Base-by-base conservation (phyloP, 2,888 invertebrate species). In the Lycophotia porphyrea region DNA sequence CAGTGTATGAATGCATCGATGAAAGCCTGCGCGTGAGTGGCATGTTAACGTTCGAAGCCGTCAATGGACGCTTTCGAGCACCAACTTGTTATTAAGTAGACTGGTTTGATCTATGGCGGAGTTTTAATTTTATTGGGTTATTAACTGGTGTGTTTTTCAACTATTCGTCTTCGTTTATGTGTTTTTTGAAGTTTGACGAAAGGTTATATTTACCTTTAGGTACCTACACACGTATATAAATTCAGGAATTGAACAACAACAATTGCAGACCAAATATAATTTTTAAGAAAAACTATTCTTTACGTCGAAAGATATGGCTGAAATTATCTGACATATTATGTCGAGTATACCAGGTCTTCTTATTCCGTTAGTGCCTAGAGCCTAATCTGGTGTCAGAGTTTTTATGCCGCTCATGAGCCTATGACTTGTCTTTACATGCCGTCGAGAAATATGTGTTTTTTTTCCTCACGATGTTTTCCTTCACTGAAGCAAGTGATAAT, bases 1-100 rank as follows among this genome's bases (percentile, higher is more conserved):
- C 90, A 90, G 74, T 87, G 86, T 87, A 49, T 85, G 89, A 92
- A 89, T 91, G 78, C 87, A 87, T 88, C 83, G 90, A 92, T 91
- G 93, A 93, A 93, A 93, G 93, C 92, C 72, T 87, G 86, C 85
- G 89, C 93, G 92, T 92, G 93, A 89, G 85, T 82, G 63, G 89
- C 88, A 78, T 93, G 81, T 88, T 91, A 92, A 92, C 89, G 83
- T 67, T 67, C 71, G 15, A n/a, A 74, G 72, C 75, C 80, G 82
- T 87, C 88, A 87, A 87, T 88, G 87, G 80, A 84, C 88, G 88
- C 91, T 92, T 91, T 91, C 91, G 78, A 74, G 71, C 49, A 65
- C 69, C 66, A 71, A 74, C 79, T 71, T 67, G 76, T 74, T 80
- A 49, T 76, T 67, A 74, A 79, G 80, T 67, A 64, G 70, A 78